Evolutionary conservation across 2,888 invertebrate genomes (phyloP).

Genomic region (Microctonus aethiopoides): DNA sequence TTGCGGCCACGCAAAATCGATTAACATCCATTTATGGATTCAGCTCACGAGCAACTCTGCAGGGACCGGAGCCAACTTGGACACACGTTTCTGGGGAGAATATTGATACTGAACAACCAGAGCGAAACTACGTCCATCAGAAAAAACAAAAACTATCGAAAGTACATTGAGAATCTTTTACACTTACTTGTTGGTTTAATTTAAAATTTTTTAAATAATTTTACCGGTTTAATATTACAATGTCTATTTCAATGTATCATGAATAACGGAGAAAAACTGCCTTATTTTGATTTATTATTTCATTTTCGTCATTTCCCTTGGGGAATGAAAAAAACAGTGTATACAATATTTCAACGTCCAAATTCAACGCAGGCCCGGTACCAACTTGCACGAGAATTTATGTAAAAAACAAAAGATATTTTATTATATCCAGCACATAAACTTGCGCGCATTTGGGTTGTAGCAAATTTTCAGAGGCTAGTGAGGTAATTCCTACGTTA

Average conservation of each 20-base stretch:
- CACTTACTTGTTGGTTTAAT: background rate
- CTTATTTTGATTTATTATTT: slow-evolving; percentile 3
- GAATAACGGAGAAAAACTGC: background rate
- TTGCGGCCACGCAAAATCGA: slow-evolving; percentile 33
- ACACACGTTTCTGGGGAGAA: slow-evolving; percentile 20
- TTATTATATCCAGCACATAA: slow-evolving; percentile 26
- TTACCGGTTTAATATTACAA: too few species aligned
- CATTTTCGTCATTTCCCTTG: background rate
- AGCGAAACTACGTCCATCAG: background rate
- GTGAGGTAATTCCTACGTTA: slow-evolving; percentile 22
- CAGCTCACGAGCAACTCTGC: slow-evolving; percentile 30
- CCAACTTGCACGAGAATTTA: slow-evolving; percentile 21
- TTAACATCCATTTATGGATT: slow-evolving; percentile 36
- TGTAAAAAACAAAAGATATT: slow-evolving; percentile 23
- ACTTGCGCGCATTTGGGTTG: slow-evolving; percentile 15
- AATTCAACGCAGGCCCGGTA: background rate
- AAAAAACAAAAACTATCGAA: slow-evolving; percentile 4
- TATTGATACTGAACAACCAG: slow-evolving; percentile 29
- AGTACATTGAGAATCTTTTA: background rate
- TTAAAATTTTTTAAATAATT: background rate
- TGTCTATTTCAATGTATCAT: too few species aligned
- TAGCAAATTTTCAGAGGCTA: slow-evolving; percentile 18
- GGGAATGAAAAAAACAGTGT: background rate
- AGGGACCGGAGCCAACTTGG: slow-evolving; percentile 12
- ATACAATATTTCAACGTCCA: background rate